These are phyloP conservation scores for Eubasilissa regina DNA, from an alignment of 1,140 invertebrate species.

Conservation along the genomic window DNA sequence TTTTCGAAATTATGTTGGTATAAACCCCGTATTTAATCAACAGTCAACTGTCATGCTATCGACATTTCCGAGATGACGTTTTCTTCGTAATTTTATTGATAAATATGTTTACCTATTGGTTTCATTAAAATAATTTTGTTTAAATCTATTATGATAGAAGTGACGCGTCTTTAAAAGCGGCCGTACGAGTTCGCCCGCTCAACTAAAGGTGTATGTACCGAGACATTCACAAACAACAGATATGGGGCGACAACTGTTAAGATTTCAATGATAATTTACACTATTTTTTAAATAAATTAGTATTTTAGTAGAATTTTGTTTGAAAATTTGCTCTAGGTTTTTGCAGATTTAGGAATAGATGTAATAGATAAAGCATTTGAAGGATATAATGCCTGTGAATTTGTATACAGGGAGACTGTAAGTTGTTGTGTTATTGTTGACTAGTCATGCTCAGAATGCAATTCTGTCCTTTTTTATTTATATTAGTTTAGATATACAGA, in stretches of 20 bases:
- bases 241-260: conserved; percentile 55
- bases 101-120: conserved; percentile 26
- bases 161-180: conserved; percentile 88
- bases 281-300: conserved; percentile 46
- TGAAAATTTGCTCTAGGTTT: conserved; percentile 77
- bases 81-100: conserved; percentile 44
- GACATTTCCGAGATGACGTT: conserved; percentile 45
- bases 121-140: conserved; percentile 14
- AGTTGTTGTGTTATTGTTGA: too few relatives aligned
- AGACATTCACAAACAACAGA: background rate
- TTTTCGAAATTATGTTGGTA: too few relatives aligned
- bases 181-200: conserved; percentile 85
- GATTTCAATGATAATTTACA: conserved; percentile 61
- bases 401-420: conserved; percentile 97
- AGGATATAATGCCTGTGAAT: conserved; percentile 98
- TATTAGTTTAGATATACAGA: too few relatives aligned
- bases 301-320: background rate
- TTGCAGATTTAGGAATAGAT: conserved; percentile 89
- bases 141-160: conserved; percentile 43
- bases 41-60: conserved; percentile 46
- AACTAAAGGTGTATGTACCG: conserved; percentile 80
- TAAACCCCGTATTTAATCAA: too few relatives aligned
- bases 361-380: conserved; percentile 95
- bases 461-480: too few relatives aligned
- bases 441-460: too few relatives aligned